phyloP scores from a whole-genome alignment of 2,797 vertebrate genomes.

The Synanceia verrucosa region DNA sequence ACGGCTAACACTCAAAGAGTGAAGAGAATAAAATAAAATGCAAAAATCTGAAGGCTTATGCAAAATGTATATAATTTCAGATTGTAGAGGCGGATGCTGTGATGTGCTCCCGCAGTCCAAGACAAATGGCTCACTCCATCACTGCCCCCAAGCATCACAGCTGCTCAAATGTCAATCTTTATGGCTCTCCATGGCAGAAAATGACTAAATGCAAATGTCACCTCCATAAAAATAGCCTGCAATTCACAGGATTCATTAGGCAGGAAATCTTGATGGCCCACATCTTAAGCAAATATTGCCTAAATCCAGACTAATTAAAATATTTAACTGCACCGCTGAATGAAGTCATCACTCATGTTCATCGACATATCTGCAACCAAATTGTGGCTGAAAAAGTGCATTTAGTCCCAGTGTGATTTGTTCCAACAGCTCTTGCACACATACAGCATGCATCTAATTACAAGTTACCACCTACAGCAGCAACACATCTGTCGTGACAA shows the following conservation, averaged over 20 bases:
- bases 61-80: not conserved
- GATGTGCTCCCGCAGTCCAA: conserved; percentile 34
- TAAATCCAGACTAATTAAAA: conserved; percentile 19
- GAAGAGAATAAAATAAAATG: no score
- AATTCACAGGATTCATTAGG: conserved; percentile 55
- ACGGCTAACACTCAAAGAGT: no score
- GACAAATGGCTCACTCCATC: conserved; percentile 67
- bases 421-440: not conserved
- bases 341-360: not conserved
- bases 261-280: conserved; percentile 34
- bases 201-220: conserved; percentile 70
- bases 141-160: conserved; percentile 50
- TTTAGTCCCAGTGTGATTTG: not conserved
- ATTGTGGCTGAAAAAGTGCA: not conserved
- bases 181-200: conserved; percentile 49
- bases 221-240: conserved; percentile 51
- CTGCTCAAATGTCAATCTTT: conserved; percentile 73
- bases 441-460: conserved; percentile 11
- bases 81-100: conserved; percentile 7
- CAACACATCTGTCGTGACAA: conserved; percentile 64
- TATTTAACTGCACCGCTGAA: conserved; percentile 15
- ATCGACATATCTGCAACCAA: not conserved
- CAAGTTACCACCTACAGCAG: conserved; percentile 18
- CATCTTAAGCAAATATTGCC: conserved; percentile 57
- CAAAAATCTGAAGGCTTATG: not conserved